phyloP scores from a whole-genome alignment of 2,888 invertebrate genomes.

The Punctoribates punctum region DNA sequence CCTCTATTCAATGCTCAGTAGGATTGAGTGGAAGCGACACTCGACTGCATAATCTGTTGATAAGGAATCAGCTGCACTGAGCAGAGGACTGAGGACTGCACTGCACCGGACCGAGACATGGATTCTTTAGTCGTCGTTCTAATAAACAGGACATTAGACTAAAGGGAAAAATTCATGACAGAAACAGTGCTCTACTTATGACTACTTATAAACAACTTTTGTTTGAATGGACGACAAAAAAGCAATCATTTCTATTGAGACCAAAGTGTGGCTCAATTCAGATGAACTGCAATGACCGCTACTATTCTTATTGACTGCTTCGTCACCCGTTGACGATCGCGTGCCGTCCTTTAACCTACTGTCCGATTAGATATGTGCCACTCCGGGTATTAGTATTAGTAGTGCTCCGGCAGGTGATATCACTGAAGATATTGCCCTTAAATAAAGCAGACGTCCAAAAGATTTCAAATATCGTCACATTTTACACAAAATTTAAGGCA shows the following conservation, averaged over 20 bases:
- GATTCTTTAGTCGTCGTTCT: not conserved
- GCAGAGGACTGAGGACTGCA: too few species aligned
- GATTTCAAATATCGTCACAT: conserved; percentile 8
- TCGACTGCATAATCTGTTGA: conserved; percentile 26
- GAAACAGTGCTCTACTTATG: conserved; percentile 25
- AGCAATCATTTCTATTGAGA: conserved; percentile 22
- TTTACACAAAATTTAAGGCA: not conserved
- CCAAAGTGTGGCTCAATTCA: not conserved
- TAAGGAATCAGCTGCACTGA: conserved; percentile 35
- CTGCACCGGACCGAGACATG: not conserved
- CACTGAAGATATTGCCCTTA: conserved; percentile 8
- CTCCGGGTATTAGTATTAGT: not conserved
- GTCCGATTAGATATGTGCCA: not conserved
- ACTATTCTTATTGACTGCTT: not conserved
- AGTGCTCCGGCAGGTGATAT: conserved; percentile 29
- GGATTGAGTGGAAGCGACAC: conserved; percentile 28
- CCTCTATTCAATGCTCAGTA: conserved; percentile 5
- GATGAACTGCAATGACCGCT: conserved; percentile 19
- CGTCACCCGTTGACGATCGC: conserved; percentile 29
- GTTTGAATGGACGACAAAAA: conserved; percentile 12
- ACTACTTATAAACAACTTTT: conserved; percentile 33
- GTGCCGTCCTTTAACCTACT: conserved; percentile 38
- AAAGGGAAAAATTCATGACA: conserved; percentile 7
- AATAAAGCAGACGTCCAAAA: conserved; percentile 20
- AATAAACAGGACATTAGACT: conserved; percentile 29